Base-by-base conservation (phyloP, 2,888 invertebrate genomes). In the Lycocerus yunnanus region DNA sequence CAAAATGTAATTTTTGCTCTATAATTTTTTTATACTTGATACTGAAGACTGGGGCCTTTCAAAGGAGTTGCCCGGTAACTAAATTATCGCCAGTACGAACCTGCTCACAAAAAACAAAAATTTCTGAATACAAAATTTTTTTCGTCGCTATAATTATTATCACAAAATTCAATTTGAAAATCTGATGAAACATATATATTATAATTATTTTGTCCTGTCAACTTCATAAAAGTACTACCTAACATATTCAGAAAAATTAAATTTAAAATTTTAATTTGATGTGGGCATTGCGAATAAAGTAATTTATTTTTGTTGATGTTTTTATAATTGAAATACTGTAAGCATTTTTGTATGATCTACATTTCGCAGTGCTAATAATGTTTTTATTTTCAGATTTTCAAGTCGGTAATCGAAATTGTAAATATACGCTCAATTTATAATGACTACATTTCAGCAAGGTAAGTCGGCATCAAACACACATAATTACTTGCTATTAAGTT, bases 361-460 rank as follows among this genome's bases (percentile, higher is more conserved):
- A 18, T 2, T 6, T 63, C 13, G 20, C 16, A 63, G 15, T 11
- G n/a, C 61, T 63, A 63, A 63, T 63, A 18, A n/a, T 20, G 13
- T 10, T 63, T 63, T 63, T 63, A 43, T n/a, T 43, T 43, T 43
- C 43, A 43, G 43, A 43, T 43, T 43, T 43, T 43, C n/a, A 43
- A n/a, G n/a, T 43, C 43, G 6, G 43, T 43, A 8, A 6, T 43
- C 61, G n/a, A 63, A 63, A 18, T 63, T 18, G 61, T 20, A 18
- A 63, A 63, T 63, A n/a, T n/a, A 63, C 61, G 61, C 61, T 63
- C 61, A 63, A 63, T 20, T 63, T 76, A 74, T 71, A 69, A 82
- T 82, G 82, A 81, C 82, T 71, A 78, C 82, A 72, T 80, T 82
- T 79, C 82, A 81, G 76, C 82, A 81, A 74, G 81, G 82, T 82